These are phyloP conservation scores for Tragulus kanchil DNA, from an alignment of 2,113 vertebrate genomes.

Conservation along the genomic window DNA sequence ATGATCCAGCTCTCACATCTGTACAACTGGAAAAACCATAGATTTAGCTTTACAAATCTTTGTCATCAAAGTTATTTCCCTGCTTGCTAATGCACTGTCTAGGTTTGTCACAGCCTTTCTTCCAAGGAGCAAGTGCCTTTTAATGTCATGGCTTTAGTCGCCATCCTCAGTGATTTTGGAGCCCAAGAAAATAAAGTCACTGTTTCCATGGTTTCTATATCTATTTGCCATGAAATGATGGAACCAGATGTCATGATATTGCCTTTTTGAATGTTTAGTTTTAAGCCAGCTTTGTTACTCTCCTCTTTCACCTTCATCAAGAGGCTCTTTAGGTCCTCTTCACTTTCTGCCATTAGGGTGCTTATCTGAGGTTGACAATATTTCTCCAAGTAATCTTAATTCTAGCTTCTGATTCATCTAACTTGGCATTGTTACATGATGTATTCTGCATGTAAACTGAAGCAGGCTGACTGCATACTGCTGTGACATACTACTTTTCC, in stretches of 20 bases:
- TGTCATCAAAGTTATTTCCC: fast-evolving
- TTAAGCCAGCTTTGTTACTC: neutral
- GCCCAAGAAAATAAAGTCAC: neutral
- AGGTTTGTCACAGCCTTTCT: neutral
- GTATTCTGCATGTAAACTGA: neutral
- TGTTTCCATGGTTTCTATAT: neutral
- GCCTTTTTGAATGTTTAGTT: neutral
- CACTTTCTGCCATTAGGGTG: neutral
- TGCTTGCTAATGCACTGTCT: neutral
- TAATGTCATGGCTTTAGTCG: neutral
- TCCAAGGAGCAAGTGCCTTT: neutral
- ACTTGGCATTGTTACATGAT: neutral
- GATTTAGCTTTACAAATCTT: neutral
- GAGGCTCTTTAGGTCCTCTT: neutral
- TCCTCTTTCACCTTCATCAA: neutral
- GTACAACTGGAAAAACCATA: neutral
- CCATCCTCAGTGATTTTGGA: neutral
- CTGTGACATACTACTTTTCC: neutral
- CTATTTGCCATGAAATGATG: neutral
- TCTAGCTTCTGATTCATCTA: neutral
- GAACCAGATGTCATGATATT: neutral
- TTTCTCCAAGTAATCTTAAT: neutral
- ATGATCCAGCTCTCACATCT: neutral
- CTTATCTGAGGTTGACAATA: neutral
- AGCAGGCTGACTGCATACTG: neutral